A percentile compares a stretch with the other conserved stretches of the same genome.
Conservation (phyloP, 2,797 vertebrate species). For the Tangara arthus region DNA sequence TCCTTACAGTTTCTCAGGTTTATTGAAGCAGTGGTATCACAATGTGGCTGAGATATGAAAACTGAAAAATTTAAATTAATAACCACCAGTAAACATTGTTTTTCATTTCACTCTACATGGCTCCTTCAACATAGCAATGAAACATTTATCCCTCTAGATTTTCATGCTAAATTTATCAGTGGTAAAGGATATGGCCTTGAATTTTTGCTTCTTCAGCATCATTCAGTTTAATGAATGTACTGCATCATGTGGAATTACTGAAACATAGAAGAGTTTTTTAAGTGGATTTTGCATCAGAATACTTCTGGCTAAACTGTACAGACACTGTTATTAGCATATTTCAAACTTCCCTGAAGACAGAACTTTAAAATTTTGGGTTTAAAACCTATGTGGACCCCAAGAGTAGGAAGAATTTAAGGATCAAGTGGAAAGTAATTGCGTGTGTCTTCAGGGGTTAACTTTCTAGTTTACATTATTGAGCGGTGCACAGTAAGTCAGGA, state of each 20-base stretch:
- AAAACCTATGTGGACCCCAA: background rate
- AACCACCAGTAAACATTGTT: background rate
- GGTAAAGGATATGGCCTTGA: background rate
- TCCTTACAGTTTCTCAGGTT: background rate
- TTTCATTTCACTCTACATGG: background rate
- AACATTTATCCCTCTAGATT: background rate
- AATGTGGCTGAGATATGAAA: background rate
- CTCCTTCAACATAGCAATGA: background rate
- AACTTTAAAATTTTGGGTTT: background rate
- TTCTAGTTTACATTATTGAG: background rate
- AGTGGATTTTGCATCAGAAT: background rate
- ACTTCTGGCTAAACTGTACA: background rate
- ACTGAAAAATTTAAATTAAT: background rate
- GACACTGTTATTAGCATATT: background rate
- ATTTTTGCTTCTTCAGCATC: background rate
- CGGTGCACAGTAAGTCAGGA: background rate
- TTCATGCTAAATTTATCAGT: background rate
- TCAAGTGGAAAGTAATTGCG: background rate
- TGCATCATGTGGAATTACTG: background rate
- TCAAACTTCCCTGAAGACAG: background rate
- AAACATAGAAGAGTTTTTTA: background rate
- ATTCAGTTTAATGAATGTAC: background rate
- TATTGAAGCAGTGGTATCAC: background rate
- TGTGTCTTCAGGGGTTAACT: background rate
- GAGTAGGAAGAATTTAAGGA: background rate